Evolutionary conservation across 64 coral and sea anemone genomes (phyloP).

Genomic region (Pocillopora damicornis): DNA sequence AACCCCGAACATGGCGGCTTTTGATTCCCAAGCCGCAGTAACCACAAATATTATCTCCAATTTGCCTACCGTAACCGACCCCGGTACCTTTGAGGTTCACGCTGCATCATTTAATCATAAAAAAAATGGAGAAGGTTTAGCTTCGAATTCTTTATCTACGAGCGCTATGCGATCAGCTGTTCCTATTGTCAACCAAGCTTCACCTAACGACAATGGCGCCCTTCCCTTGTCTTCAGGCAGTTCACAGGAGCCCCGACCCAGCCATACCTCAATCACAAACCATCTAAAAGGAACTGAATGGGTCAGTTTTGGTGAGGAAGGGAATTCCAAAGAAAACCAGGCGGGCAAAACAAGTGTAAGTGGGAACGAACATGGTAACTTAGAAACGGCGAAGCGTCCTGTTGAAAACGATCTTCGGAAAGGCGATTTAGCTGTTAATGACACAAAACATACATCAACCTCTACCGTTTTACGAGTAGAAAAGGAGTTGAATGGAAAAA

Average conservation of each 20-base stretch:
- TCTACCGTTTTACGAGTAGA: neutral
- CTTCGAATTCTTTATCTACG: neutral
- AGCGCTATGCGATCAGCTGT: conserved; percentile 36
- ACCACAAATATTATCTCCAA: conserved; percentile 43
- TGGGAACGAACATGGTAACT: neutral
- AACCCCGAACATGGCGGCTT: conserved; percentile 29
- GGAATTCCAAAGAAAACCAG: neutral
- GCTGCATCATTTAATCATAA: neutral
- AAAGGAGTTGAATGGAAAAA: neutral
- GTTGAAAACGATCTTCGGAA: neutral
- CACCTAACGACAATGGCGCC: neutral
- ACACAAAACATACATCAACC: neutral
- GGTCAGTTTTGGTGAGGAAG: conserved; percentile 37
- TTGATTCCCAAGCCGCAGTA: conserved; percentile 33
- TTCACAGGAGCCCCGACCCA: neutral
- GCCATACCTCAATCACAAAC: neutral
- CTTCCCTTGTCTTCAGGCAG: neutral
- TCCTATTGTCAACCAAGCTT: conserved; percentile 3
- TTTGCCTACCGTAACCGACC: conserved; percentile 2
- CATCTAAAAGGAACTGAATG: conserved; percentile 3
- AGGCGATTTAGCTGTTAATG: neutral
- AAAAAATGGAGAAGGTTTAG: neutral
- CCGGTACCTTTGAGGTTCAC: neutral
- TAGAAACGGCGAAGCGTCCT: neutral
- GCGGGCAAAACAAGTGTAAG: neutral